Base-by-base conservation (phyloP, 2,113 vertebrate species). In the Andinoacara biseriatus region DNA sequence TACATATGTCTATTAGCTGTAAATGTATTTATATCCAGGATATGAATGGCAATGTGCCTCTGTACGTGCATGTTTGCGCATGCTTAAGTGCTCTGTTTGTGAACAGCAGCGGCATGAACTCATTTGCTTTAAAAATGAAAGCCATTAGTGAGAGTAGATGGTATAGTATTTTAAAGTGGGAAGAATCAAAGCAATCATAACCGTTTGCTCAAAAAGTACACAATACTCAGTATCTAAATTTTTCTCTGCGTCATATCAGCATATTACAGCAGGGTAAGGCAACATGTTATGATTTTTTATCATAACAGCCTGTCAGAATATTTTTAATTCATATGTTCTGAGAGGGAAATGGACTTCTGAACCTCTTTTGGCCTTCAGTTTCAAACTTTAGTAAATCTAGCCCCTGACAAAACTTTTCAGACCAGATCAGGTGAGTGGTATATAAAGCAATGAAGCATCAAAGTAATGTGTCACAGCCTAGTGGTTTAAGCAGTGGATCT, bases 141-240 rank as follows among this genome's bases (percentile, higher is more conserved):
- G 3, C 65, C 31, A 72, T 72, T 72, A 52, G 43, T 31, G 65
- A 72, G 29, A 72, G 43, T 52, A 72, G 65, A 72, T 31, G 24
- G 65, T 31, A 20, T 31, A 31, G 24, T 72, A 72, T 46, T 72
- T 72, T 24, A 72, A 52, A 0, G 65, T 10, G 10, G 43, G 65
- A 69, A 52, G 43, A 72, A 52, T 31, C 43, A 31, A 31, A 69
- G 65, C 65, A 69, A 72, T 72, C 43, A 52, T 49, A 72, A 72
- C 24, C 52, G 10, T 52, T 72, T n/a, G 65, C 65, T 72, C 0
- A 1, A 15, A 10, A 72, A 52, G 65, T 52, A 72, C 24, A 52
- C 65, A 46, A 52, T 72, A 72, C 31, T 0, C 17, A 52, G 24
- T 31, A 72, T 72, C 65, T 52, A 72, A 52, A 72, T 20, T 52